phyloP scores from a whole-genome alignment of 2,888 invertebrate genomes.

The Philopedon plagiatum region DNA sequence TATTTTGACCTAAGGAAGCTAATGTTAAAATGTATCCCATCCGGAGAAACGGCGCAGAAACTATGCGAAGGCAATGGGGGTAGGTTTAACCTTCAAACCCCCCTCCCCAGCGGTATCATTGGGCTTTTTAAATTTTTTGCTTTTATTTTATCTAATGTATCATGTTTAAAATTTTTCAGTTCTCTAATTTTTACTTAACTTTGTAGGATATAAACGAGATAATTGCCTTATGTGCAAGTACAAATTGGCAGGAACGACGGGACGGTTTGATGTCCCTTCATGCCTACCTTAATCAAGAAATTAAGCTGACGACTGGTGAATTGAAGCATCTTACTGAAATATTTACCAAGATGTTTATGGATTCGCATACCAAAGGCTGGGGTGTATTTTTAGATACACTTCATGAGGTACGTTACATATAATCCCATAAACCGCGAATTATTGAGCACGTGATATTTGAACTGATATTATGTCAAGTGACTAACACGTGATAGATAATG shows the following conservation, averaged over 20 bases:
- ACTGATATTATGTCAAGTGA: too few species aligned
- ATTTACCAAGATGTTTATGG: conserved; percentile 97
- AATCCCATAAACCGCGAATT: too few species aligned
- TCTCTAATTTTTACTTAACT: conserved; percentile 3
- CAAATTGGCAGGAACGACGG: conserved; percentile 95
- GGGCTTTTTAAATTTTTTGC: not conserved
- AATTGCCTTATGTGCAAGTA: conserved; percentile 88
- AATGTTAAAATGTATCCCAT: too few species aligned
- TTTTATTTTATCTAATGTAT: too few species aligned
- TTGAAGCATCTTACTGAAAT: conserved; percentile 91
- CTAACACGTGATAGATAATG: too few species aligned
- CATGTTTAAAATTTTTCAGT: not conserved
- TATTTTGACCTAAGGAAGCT: too few species aligned
- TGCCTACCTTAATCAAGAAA: conserved; percentile 80
- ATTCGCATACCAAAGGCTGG: conserved; percentile 95
- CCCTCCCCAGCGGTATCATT: too few species aligned
- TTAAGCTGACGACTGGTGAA: conserved; percentile 78
- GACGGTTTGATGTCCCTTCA: conserved; percentile 87
- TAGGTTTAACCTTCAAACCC: too few species aligned
- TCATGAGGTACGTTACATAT: conserved; percentile 84
- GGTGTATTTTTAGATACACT: conserved; percentile 94
- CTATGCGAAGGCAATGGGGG: too few species aligned
- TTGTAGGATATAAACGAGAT: conserved; percentile 88
- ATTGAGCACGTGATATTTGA: too few species aligned
- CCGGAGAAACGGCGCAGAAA: too few species aligned